Evolutionary conservation across 2,888 invertebrate genomes (phyloP).

Genomic region (Apodemia zela): DNA sequence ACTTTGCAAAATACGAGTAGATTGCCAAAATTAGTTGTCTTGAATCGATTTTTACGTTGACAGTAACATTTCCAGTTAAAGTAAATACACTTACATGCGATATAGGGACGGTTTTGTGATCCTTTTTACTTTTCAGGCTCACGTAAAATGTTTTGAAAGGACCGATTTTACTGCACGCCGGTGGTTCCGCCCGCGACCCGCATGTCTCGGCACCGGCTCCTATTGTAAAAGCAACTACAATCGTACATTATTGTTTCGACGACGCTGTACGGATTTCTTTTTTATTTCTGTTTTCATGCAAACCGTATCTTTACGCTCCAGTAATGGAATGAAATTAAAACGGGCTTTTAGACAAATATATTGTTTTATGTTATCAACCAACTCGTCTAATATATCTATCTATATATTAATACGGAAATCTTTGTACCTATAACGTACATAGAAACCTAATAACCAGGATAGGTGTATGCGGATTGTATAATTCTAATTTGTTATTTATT

Average conservation of each 20-base stretch:
- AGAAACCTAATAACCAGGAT: no score
- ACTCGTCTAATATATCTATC: background rate
- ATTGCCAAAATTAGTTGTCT: no score
- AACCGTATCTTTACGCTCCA: conserved; percentile 66
- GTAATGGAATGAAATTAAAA: conserved; percentile 74
- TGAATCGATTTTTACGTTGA: no score
- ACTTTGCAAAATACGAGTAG: no score
- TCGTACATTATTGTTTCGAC: conserved; percentile 74
- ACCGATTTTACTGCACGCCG: conserved; percentile 71
- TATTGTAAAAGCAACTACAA: conserved; percentile 74
- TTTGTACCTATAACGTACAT: no score
- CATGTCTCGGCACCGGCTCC: conserved; percentile 56
- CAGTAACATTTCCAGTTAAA: background rate
- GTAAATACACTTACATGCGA: conserved; percentile 45
- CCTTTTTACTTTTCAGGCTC: conserved; percentile 65
- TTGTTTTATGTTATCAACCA: conserved; percentile 39
- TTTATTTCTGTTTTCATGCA: conserved; percentile 66
- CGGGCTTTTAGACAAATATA: conserved; percentile 56
- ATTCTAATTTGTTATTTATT: no score
- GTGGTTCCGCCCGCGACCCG: conserved; percentile 47
- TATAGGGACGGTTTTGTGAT: conserved; percentile 43
- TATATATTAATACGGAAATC: no score
- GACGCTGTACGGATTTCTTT: conserved; percentile 58
- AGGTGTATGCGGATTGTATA: no score
- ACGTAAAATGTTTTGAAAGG: conserved; percentile 77